Evolutionary conservation across 2,888 invertebrate species (phyloP).

Genomic region (Chelonus formosanus): DNA sequence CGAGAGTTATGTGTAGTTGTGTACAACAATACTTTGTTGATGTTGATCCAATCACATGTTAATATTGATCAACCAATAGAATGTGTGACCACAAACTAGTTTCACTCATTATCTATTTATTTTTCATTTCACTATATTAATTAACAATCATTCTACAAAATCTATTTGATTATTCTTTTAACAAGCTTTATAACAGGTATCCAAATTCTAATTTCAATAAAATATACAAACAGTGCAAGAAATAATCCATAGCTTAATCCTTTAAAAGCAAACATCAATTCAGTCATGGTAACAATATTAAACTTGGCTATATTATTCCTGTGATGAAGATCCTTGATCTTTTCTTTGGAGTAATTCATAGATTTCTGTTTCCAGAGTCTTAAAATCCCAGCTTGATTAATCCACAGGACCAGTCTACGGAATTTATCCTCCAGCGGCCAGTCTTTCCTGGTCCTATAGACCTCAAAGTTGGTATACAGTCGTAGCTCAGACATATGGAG

Average conservation of each 20-base stretch:
- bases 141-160: too few relatives aligned
- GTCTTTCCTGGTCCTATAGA: neutral
- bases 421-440: slow-evolving; percentile 6
- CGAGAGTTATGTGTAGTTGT: too few relatives aligned
- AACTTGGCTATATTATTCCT: neutral
- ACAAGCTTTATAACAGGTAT: too few relatives aligned
- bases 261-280: slow-evolving; percentile 15
- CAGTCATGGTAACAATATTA: neutral
- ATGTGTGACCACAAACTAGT: too few relatives aligned
- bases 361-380: neutral
- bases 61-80: too few relatives aligned
- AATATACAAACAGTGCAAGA: neutral
- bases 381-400: neutral
- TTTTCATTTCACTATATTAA: too few relatives aligned
- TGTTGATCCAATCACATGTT: too few relatives aligned
- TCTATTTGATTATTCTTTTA: too few relatives aligned
- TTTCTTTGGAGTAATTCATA: slow-evolving; percentile 1
- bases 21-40: too few relatives aligned
- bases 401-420: neutral
- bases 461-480: neutral
- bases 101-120: too few relatives aligned
- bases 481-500: neutral
- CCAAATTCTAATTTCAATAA: neutral
- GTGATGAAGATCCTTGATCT: neutral
- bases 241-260: slow-evolving; percentile 8